Evolutionary conservation across 1,140 invertebrate species (phyloP), one percentile per base, ranked within the genome.

Genomic region (Phortica variegata): DNA sequence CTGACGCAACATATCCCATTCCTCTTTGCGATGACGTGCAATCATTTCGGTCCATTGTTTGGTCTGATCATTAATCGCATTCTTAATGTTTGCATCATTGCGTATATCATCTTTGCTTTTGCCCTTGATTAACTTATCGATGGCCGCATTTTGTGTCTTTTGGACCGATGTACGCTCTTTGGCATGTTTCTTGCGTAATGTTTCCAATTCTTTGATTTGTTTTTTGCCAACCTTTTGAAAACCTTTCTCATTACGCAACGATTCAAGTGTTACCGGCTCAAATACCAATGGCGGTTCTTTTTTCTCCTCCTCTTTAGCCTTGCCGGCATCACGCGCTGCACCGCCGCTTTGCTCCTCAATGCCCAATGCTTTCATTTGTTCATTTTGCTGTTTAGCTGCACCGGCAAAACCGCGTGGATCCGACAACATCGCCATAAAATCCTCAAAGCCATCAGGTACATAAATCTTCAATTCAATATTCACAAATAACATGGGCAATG

Each of bases 391-490:
- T 59, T 86, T 80, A 82, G 89, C 81, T n/a, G 89, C 88, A 3
- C 90, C 90, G 61, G 93, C 83, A 76, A 95, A 96, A 26, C 92
- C 94, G 55, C 92, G 82, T 0, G 97, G 97, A 76, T 97, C 96
- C 29, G 94, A 95, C 43, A 99, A 78, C 7, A 96, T 95, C 56
- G 96, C 95, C 88, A 99, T 98, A 69, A 99, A 90, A 77, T 96
- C 95, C 85, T 95, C 93, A 75, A 98, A 91, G 46, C 97, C 97
- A 81, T 99, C 97, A 42, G 97, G 97, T 49, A 99, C 95, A 80
- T 99, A 99, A 58, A 99, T 99, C 81, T 99, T 99, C 33, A 99
- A 85, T 78, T 98, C 95, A 65, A 99, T 97, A 76, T 97, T 94
- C 77, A 96, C 98, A 79, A 99, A 99, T 42, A 99, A 79, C 87